A percentile compares a stretch with the other conserved stretches of the same genome.
These are phyloP conservation scores for Leptogaster cylindrica DNA, from an alignment of 2,888 invertebrate genomes.

Conservation along the genomic window DNA sequence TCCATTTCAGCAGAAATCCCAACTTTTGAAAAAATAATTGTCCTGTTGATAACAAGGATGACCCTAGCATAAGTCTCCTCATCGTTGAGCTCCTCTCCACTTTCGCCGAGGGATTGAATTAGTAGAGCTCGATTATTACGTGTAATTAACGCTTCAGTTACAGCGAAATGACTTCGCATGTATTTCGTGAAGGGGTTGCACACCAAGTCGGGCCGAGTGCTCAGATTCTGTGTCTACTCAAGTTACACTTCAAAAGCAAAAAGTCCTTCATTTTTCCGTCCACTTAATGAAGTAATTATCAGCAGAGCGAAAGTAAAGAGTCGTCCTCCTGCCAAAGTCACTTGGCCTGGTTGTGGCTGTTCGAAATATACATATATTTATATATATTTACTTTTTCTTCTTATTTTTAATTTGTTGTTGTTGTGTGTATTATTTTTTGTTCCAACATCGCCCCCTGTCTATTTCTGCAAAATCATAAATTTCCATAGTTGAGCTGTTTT, in stretches of 20 bases:
- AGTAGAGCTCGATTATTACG: constrained; percentile 24
- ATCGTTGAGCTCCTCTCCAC: too few species aligned
- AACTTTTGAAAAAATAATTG: too few species aligned
- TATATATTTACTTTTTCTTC: too few species aligned
- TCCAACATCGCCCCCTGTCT: constrained; percentile 27
- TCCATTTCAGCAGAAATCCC: too few species aligned
- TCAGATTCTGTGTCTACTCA: constrained; percentile 14
- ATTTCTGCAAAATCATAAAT: constrained; percentile 45
- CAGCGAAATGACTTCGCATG: constrained; percentile 14
- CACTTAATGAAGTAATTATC: constrained; percentile 46
- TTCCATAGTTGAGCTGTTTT: constrained; percentile 44
- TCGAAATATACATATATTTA: too few species aligned
- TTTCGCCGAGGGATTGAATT: background rate
- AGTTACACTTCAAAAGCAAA: constrained; percentile 41
- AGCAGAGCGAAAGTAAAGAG: constrained; percentile 43
- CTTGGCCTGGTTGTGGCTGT: constrained; percentile 38
- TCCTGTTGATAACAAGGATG: too few species aligned
- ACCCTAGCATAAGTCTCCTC: too few species aligned
- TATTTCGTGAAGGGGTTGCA: too few species aligned
- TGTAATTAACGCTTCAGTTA: constrained; percentile 30
- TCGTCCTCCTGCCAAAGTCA: constrained; percentile 40
- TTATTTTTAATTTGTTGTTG: constrained; percentile 21
- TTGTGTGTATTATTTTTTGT: constrained; percentile 22
- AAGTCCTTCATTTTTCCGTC: constrained; percentile 24
- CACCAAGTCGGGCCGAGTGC: background rate